These are phyloP conservation scores for Etheostoma cragini DNA, from an alignment of 2,113 vertebrate species.

Conservation along the genomic window DNA sequence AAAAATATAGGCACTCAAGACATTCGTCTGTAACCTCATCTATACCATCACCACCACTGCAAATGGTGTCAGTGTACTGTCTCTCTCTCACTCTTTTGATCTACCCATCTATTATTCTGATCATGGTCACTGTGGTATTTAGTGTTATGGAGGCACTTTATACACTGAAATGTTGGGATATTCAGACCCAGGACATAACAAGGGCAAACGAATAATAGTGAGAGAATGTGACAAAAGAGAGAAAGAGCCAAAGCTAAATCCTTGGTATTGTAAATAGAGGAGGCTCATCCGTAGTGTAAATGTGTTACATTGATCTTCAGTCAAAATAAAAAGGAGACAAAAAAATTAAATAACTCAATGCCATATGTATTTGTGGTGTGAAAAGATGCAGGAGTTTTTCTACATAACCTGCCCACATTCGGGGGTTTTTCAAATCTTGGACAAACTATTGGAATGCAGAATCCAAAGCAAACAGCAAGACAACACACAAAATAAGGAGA, in stretches of 20 bases:
- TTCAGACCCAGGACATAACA: too few relatives aligned
- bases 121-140: background rate
- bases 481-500: background rate
- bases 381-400: background rate
- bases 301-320: background rate
- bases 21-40: background rate
- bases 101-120: background rate
- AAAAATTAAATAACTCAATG: background rate
- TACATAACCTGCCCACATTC: background rate
- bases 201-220: background rate
- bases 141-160: background rate
- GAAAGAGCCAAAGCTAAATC: background rate
- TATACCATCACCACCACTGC: background rate
- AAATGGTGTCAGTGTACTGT: background rate
- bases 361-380: background rate
- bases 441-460: background rate
- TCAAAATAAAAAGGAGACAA: background rate
- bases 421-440: background rate
- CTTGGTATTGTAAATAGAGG: background rate
- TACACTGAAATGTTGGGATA: background rate
- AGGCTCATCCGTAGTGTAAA: background rate
- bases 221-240: background rate
- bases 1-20: conserved; percentile 2
- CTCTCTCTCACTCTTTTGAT: background rate
- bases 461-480: background rate